Evolutionary conservation across 2,888 invertebrate species (phyloP).

Genomic region (Heliconius ethilla): DNA sequence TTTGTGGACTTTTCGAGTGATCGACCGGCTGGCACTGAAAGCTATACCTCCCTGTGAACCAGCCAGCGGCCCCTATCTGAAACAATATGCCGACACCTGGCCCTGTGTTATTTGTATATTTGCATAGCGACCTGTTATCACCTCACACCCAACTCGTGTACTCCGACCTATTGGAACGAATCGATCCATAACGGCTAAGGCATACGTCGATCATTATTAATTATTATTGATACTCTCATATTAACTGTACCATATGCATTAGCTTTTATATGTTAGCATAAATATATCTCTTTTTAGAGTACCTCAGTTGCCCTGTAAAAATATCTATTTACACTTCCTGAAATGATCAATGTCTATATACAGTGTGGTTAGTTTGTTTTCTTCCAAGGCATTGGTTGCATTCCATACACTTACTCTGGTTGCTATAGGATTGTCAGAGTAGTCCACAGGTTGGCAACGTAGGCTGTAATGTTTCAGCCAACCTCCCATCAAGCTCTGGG

Average conservation of each 20-base stretch:
- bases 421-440: constrained; percentile 89
- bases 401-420: constrained; percentile 87
- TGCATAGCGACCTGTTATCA: constrained; percentile 44
- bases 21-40: constrained; percentile 98
- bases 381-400: constrained; percentile 49
- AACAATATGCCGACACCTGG: constrained; percentile 81
- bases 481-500: constrained; percentile 92
- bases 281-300: constrained; percentile 28
- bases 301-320: constrained; percentile 47
- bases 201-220: constrained; percentile 4
- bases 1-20: constrained; percentile 94
- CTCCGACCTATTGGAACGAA: constrained; percentile 20
- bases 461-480: constrained; percentile 95
- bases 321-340: constrained; percentile 59
- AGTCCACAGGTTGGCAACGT: constrained; percentile 95
- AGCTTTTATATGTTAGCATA: constrained; percentile 33
- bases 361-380: constrained; percentile 72
- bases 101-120: constrained; percentile 63
- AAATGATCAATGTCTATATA: constrained; percentile 67
- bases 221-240: background rate
- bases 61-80: constrained; percentile 95
- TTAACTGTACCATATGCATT: constrained; percentile 17
- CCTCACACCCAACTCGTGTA: constrained; percentile 23
- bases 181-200: constrained; percentile 14
- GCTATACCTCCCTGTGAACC: constrained; percentile 97